Percentiles rank a stretch among this genome's conserved stretches.
phyloP scores from a whole-genome alignment of 2,888 invertebrate genomes.

The Elaeidobius kamerunicus region DNA sequence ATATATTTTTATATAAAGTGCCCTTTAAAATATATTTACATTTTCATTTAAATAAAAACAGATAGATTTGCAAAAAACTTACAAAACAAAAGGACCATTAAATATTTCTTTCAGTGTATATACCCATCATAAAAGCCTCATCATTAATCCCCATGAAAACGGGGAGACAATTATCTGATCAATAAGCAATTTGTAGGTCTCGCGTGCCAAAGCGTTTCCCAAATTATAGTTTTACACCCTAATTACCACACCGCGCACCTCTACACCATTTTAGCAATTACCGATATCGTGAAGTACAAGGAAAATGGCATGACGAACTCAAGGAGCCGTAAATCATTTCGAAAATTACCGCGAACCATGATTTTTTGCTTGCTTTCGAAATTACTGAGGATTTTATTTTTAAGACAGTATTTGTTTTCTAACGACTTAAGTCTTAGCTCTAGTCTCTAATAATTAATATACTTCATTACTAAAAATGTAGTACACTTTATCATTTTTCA shows the following conservation, averaged over 20 bases:
- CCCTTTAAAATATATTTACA: too few relatives aligned
- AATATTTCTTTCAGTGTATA: too few relatives aligned
- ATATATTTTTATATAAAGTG: too few relatives aligned
- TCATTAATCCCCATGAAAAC: too few relatives aligned
- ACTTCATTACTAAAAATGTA: too few relatives aligned
- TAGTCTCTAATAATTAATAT: too few relatives aligned
- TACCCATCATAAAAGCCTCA: too few relatives aligned
- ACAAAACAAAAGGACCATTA: too few relatives aligned
- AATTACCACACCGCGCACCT: conserved; percentile 22
- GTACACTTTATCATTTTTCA: too few relatives aligned
- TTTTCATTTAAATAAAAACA: neutral
- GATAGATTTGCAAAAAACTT: too few relatives aligned
- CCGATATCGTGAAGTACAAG: conserved; percentile 24
- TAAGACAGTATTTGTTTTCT: too few relatives aligned
- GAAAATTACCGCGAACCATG: conserved; percentile 3
- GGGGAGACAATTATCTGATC: conserved; percentile 21
- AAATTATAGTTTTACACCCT: conserved; percentile 20
- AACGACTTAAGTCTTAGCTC: too few relatives aligned
- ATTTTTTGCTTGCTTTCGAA: neutral
- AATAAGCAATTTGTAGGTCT: conserved; percentile 17
- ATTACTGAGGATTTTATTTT: neutral
- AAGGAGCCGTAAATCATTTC: conserved; percentile 19
- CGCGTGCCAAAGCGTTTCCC: conserved; percentile 20
- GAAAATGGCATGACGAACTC: conserved; percentile 20
- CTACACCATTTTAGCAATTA: conserved; percentile 28